A percentile compares a stretch with the other conserved stretches of the same genome.
Conservation (phyloP, 2,797 vertebrate genomes). For the Propithecus deckenii region DNA sequence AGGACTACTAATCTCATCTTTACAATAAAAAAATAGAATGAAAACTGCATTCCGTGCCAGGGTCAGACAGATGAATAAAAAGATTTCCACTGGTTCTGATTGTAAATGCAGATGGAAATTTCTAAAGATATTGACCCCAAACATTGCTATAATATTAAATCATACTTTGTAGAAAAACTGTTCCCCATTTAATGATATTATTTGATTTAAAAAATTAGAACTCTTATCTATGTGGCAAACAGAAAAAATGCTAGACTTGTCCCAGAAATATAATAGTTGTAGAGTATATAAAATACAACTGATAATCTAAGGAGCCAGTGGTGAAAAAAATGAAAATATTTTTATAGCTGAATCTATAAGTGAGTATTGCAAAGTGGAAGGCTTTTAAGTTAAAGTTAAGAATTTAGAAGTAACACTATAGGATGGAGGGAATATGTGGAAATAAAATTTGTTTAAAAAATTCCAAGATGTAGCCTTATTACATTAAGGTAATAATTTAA, state of each 20-base stretch:
- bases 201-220: not conserved
- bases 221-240: not conserved
- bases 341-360: not conserved
- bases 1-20: not conserved
- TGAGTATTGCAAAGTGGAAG: not conserved
- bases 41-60: not conserved
- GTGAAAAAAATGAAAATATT: not conserved
- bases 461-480: not conserved
- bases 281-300: not conserved
- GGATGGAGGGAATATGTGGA: not conserved
- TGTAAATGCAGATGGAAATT: not conserved
- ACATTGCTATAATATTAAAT: not conserved
- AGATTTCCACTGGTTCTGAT: not conserved
- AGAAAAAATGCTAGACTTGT: not conserved
- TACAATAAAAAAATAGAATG: not conserved
- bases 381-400: not conserved
- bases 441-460: not conserved
- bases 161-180: not conserved
- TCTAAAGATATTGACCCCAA: not conserved
- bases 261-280: not conserved
- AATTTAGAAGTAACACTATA: not conserved
- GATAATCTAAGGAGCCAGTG: not conserved
- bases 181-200: not conserved
- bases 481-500: not conserved
- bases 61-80: not conserved